Base-by-base conservation (phyloP, 2,797 vertebrate genomes). In the Acanthurus tractus region DNA sequence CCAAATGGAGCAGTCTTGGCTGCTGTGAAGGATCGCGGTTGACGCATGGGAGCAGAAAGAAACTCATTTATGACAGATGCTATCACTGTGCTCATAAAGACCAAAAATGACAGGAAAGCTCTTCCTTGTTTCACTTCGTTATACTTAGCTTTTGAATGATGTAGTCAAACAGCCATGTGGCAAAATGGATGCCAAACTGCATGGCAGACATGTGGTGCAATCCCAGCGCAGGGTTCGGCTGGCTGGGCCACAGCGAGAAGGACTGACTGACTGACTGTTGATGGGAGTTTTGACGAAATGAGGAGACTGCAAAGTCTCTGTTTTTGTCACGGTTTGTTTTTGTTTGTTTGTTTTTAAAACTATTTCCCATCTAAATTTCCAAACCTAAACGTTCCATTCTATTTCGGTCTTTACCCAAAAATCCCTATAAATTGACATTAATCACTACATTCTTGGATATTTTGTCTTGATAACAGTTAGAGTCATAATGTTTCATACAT, bases 41-140 rank as follows among this genome's bases (percentile, higher is more conserved):
- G 58, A 74, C 62, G 50, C 2, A 70, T 67, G 56, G 58, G 57
- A 54, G 71, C 22, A 1, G 40, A 68, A 61, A 52, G 18, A 74
- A 62, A 66, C 29, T 66, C 50, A 46, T 63, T 73, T 29, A 14
- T 40, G 64, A 74, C 62, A 56, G 57, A 68, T 62, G 44, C 64
- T 80, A 54, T 74, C 70, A 34, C 46, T 1, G 23, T 29, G 52
- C 38, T 23, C 55, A 64, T 52, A 57, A 64, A 71, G 40, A 9
- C 9, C 25, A 64, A 34, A 54, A 56, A 63, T 67, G 45, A 50
- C 62, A 59, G 14, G 14, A 38, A 9, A 57, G 25, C 10, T n/a
- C 18, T 40, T 54, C 44, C 65, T 59, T 29, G 70, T 59, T 57
- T 54, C 49, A 76, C 29, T 76, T 70, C 38, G 63, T 67, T 59